A percentile compares a stretch with the other conserved stretches of the same genome.
These are phyloP conservation scores for Calephelis nemesis DNA, from an alignment of 1,140 invertebrate genomes.

Conservation along the genomic window DNA sequence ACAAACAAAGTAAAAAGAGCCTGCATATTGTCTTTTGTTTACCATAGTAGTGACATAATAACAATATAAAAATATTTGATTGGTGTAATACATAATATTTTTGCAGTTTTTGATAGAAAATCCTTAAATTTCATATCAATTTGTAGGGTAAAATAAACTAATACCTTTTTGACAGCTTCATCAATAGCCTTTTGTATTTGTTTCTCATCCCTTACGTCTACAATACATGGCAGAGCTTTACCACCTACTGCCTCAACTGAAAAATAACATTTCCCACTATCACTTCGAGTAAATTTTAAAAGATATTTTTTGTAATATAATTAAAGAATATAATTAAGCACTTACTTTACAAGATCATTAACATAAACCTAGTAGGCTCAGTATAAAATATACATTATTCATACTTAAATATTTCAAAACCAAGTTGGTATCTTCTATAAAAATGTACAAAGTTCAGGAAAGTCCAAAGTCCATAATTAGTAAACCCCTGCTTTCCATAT, in stretches of 20 bases:
- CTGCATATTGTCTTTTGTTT: no score
- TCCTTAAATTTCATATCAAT: no score
- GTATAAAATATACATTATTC: not conserved
- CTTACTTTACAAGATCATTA: no score
- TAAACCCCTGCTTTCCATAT: not conserved
- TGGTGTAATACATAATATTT: no score
- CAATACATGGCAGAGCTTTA: conserved; percentile 93
- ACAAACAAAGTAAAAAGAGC: no score
- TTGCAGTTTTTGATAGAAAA: no score
- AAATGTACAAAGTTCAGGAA: conserved; percentile 18
- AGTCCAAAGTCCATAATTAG: conserved; percentile 18
- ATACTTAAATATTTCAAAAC: conserved; percentile 1
- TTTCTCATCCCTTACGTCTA: conserved; percentile 94
- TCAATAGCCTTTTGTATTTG: conserved; percentile 92
- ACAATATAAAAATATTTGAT: no score
- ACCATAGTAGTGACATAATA: no score
- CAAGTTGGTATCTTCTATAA: conserved; percentile 1
- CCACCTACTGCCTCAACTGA: conserved; percentile 95
- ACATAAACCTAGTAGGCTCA: no score
- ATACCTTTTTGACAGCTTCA: conserved; percentile 87
- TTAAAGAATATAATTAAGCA: not conserved
- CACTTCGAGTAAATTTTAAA: not conserved
- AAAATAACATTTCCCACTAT: conserved; percentile 35
- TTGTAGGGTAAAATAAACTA: not conserved
- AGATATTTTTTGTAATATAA: not conserved